Evolutionary conservation across 92 coral and sea anemone species (phyloP).

Genomic region (Palythoa grandiflora): DNA sequence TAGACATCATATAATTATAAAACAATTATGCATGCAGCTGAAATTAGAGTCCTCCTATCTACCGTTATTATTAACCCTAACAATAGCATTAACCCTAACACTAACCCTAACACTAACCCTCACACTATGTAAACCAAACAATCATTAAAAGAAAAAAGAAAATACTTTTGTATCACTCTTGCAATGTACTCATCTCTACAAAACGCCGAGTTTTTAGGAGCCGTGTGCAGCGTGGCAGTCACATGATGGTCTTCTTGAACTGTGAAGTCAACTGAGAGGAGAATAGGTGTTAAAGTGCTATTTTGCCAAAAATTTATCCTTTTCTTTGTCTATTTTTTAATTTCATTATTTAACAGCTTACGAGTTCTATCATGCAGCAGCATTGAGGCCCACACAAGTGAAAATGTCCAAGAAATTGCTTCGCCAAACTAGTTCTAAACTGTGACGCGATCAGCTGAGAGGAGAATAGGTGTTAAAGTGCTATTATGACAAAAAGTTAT

Average conservation of each 20-base stretch:
- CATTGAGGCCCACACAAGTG: background rate
- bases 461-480: background rate
- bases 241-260: conserved; percentile 77
- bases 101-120: no score
- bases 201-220: conserved; percentile 85
- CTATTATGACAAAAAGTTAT: no score
- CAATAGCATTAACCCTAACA: no score
- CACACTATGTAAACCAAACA: no score
- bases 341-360: background rate
- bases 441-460: conserved; percentile 67
- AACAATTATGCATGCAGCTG: no score
- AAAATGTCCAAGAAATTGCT: no score
- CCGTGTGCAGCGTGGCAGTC: conserved; percentile 84
- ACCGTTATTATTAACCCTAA: no score
- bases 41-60: no score
- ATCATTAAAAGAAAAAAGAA: background rate
- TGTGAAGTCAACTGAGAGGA: conserved; percentile 81
- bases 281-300: background rate
- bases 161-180: conserved; percentile 91
- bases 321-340: background rate
- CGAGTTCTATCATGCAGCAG: background rate
- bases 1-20: no score
- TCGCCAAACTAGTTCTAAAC: no score
- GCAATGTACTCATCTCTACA: conserved; percentile 89
- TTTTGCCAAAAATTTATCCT: no score